These are phyloP conservation scores for Ptiloglossa arizonensis DNA, from an alignment of 1,140 invertebrate genomes.

Conservation along the genomic window DNA sequence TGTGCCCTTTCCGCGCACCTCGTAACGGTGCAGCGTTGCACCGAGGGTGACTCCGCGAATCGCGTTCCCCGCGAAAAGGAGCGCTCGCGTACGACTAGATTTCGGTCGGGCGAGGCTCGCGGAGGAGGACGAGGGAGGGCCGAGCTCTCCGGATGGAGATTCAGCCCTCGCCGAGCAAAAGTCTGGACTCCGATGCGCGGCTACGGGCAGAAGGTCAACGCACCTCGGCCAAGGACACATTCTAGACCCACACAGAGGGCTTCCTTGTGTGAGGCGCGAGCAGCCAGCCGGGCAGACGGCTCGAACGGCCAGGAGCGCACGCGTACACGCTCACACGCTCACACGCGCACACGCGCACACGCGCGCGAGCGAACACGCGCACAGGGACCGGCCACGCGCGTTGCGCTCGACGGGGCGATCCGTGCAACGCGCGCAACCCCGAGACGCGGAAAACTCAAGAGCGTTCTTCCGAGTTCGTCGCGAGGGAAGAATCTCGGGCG, in stretches of 20 bases:
- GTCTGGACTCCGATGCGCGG: constrained; percentile 63
- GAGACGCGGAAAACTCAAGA: too few relatives aligned
- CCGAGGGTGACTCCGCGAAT: too few relatives aligned
- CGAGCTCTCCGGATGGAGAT: constrained; percentile 60
- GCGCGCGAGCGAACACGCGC: neutral
- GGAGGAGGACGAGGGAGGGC: constrained; percentile 44
- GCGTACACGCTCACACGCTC: neutral
- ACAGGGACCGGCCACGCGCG: constrained; percentile 4
- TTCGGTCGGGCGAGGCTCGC: too few relatives aligned
- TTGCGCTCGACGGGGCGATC: constrained; percentile 12
- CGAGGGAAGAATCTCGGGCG: too few relatives aligned
- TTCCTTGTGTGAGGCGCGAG: constrained; percentile 54
- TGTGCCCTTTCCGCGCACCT: too few relatives aligned
- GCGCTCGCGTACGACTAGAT: too few relatives aligned
- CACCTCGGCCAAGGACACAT: constrained; percentile 76
- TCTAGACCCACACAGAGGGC: constrained; percentile 70
- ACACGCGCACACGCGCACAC: neutral
- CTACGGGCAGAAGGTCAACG: constrained; percentile 72
- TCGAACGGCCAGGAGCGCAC: constrained; percentile 5
- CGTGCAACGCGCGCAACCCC: constrained; percentile 41
- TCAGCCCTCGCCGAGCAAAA: constrained; percentile 67
- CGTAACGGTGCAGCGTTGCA: too few relatives aligned
- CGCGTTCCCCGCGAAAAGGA: too few relatives aligned
- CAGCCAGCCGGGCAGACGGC: constrained; percentile 18
- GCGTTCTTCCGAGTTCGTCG: too few relatives aligned